Conservation (phyloP, 2,797 vertebrate species). For the Alectoris magna region DNA sequence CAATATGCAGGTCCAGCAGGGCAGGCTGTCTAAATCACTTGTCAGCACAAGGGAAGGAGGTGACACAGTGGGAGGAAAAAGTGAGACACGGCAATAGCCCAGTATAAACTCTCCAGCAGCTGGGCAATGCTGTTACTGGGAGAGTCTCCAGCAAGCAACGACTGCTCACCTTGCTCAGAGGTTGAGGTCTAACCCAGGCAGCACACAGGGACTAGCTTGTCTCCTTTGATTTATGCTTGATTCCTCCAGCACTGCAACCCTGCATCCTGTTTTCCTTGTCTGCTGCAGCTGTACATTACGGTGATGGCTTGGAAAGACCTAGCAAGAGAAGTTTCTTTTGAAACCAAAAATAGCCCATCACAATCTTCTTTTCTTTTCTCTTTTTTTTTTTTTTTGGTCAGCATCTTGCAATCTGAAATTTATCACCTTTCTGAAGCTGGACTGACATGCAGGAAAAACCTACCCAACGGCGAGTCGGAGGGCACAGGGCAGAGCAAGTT, state of each 20-base stretch:
- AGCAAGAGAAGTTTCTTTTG: background rate
- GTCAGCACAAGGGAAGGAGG: constrained; percentile 66
- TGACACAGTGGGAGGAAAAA: constrained; percentile 60
- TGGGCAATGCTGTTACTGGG: background rate
- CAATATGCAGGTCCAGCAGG: constrained; percentile 48
- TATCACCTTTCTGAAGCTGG: background rate
- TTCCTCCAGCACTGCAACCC: constrained; percentile 8
- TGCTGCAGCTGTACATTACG: constrained; percentile 5
- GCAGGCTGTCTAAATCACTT: constrained; percentile 61
- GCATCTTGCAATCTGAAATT: background rate
- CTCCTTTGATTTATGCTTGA: constrained; percentile 33
- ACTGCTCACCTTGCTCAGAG: constrained; percentile 34
- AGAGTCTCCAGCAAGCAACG: background rate
- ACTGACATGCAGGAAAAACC: constrained; percentile 15
- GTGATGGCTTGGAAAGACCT: constrained; percentile 34
- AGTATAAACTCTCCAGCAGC: background rate
- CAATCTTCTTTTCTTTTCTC: background rate
- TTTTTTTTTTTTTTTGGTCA: background rate
- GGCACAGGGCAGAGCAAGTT: constrained; percentile 27
- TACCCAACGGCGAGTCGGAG: background rate
- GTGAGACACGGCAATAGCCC: background rate
- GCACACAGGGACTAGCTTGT: constrained; percentile 21
- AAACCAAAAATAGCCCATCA: constrained; percentile 34
- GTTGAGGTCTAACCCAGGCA: constrained; percentile 10
- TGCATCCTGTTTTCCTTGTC: constrained; percentile 66